Evolutionary conservation across 2,888 invertebrate genomes (phyloP).

Genomic region (Parthenolecanium corni): DNA sequence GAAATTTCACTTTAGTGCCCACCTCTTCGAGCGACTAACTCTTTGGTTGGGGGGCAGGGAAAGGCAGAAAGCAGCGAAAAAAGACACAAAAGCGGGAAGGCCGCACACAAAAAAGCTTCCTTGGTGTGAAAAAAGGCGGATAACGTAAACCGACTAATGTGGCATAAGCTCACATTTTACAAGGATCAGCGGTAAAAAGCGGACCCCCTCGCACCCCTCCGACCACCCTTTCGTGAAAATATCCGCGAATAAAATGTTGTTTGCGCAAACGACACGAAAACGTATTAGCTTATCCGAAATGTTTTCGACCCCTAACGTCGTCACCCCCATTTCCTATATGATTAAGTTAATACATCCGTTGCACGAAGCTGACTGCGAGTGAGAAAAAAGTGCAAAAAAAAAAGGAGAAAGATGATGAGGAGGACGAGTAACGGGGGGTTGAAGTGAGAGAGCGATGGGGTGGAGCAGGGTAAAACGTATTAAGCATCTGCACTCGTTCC

Average conservation of each 20-base stretch:
- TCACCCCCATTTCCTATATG: not conserved
- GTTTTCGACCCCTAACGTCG: not conserved
- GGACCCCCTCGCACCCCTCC: too few relatives aligned
- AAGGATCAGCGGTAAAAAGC: not conserved
- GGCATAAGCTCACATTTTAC: not conserved
- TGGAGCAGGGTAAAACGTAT: not conserved
- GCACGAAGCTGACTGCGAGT: not conserved
- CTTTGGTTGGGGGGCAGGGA: too few relatives aligned
- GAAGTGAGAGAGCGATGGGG: not conserved
- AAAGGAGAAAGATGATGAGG: not conserved
- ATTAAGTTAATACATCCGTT: slow-evolving; percentile 8
- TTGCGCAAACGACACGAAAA: not conserved
- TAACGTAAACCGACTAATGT: not conserved
- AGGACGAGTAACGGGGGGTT: not conserved
- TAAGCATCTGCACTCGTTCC: slow-evolving; percentile 8
- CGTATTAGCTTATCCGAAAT: not conserved
- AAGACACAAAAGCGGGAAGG: not conserved
- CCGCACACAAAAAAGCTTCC: not conserved
- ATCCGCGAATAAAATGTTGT: not conserved
- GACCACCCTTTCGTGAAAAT: not conserved
- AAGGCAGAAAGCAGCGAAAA: not conserved
- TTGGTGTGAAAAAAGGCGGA: not conserved
- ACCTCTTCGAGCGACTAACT: too few relatives aligned
- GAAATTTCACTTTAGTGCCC: too few relatives aligned
- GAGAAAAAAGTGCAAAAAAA: too few relatives aligned